Conservation (phyloP, 2,113 vertebrate genomes). For the Phaethon lepturus region DNA sequence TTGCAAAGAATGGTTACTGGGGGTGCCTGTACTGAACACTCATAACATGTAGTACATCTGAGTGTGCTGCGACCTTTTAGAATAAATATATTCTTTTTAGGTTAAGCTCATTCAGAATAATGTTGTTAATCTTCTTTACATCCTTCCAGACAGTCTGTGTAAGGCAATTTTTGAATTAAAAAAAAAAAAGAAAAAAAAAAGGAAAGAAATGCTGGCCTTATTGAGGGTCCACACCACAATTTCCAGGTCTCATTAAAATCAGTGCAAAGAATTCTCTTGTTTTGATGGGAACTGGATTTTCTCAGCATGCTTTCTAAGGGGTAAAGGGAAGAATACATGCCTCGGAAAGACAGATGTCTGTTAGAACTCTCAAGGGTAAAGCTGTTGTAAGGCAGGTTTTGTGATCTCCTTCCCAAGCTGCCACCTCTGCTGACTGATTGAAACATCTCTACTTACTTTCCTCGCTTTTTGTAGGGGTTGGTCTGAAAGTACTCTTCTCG, state of each 20-base stretch:
- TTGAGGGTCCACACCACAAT: not conserved
- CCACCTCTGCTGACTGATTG: not conserved
- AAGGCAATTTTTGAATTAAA: not conserved
- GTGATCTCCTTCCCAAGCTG: not conserved
- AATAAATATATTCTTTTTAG: constrained; percentile 21
- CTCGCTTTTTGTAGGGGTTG: not conserved
- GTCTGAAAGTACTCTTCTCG: not conserved
- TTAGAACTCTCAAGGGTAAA: not conserved
- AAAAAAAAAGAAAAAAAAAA: not conserved
- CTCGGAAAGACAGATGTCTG: not conserved
- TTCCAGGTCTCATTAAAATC: not conserved
- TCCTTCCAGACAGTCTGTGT: not conserved
- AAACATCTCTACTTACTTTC: not conserved
- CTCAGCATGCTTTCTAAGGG: not conserved
- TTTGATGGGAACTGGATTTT: not conserved
- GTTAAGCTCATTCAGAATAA: constrained; percentile 6
- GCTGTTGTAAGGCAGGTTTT: not conserved
- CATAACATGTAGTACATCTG: not conserved
- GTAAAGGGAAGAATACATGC: not conserved
- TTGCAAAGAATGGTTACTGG: not conserved
- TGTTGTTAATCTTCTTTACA: constrained; percentile 15
- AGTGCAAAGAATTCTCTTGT: not conserved
- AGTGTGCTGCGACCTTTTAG: not conserved
- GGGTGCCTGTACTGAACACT: constrained; percentile 3
- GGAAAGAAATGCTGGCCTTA: not conserved